Evolutionary conservation across 2,113 vertebrate genomes (phyloP), one percentile per base, ranked within the genome.

Genomic region (Morone chrysops): DNA sequence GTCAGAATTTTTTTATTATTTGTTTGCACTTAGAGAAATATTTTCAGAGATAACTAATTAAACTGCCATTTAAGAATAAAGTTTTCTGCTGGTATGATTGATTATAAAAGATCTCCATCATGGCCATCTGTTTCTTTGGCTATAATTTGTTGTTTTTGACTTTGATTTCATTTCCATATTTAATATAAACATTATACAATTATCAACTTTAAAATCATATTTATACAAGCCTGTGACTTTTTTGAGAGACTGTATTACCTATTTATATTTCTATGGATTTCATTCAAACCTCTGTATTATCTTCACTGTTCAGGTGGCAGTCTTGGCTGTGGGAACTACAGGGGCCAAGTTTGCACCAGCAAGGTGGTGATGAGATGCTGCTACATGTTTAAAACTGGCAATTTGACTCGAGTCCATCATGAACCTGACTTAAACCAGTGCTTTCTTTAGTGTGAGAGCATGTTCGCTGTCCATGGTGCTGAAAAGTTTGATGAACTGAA

Each of bases 391-490:
- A 67, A 16, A 41, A 47, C 14, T 54, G 9, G 25, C 12, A 54
- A 18, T 36, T 47, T 43, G 5, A 40, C 17, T 50, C 0, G 0
- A 75, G 45, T 40, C 18, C 31, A 62, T 66, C 10, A 16, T 25
- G 31, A 22, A 61, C 4, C 18, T 43, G 67, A 54, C 14, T 51
- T 51, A 36, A 43, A 43, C 18, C 40, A 43, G 8, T 20, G 13
- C 22, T 36, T 22, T 25, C 13, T 36, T 2, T 18, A 25, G 20
- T 36, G 17, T n/a, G 38, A 47, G 1, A n/a, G 45, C 14, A 45
- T 45, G n/a, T 56, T 59, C 48, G 1, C 79, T 92, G 73, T 90
- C 87, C 85, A 47, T 89, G 89, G 85, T 87, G 87, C 90, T 92
- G 89, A 87, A 87, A 31, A 20, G 3, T 4, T 0, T 48, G 22